These are phyloP conservation scores for Ctenochaetus hawaiiensis DNA, from an alignment of 2,797 vertebrate genomes.

Conservation along the genomic window DNA sequence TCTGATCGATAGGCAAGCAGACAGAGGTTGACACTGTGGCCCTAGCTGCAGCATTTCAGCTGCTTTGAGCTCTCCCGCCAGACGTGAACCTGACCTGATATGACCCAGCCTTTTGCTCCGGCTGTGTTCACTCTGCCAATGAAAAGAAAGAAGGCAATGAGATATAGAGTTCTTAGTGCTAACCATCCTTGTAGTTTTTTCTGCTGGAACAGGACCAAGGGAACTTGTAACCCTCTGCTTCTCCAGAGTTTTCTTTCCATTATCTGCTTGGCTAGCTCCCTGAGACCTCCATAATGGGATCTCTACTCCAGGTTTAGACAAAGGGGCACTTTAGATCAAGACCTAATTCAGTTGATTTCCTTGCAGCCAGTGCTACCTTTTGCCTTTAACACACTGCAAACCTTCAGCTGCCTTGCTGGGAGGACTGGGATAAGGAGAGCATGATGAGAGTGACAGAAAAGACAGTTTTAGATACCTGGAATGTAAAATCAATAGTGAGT, in stretches of 20 bases:
- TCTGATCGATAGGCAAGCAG: constrained; percentile 53
- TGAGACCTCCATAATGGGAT: constrained; percentile 80
- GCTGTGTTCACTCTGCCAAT: constrained; percentile 45
- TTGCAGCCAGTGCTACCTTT: constrained; percentile 48
- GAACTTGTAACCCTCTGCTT: constrained; percentile 73
- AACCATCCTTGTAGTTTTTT: constrained; percentile 56
- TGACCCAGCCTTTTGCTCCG: constrained; percentile 42
- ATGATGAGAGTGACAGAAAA: constrained; percentile 2
- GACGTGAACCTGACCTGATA: constrained; percentile 42
- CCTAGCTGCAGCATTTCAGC: constrained; percentile 18
- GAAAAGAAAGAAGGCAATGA: constrained; percentile 45
- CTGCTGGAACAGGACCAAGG: constrained; percentile 68
- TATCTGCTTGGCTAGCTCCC: constrained; percentile 80
- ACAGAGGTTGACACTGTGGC: constrained; percentile 39
- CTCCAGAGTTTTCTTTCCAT: constrained; percentile 78
- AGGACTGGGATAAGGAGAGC: constrained; percentile 13
- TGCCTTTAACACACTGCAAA: constrained; percentile 48
- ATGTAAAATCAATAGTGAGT: constrained; percentile 7
- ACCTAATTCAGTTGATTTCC: constrained; percentile 71
- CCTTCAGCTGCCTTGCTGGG: constrained; percentile 32
- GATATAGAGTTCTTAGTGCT: constrained; percentile 58
- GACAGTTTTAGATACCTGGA: constrained; percentile 12
- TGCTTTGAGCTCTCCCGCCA: constrained; percentile 30
- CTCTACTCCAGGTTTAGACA: constrained; percentile 73
- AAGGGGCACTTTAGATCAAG: constrained; percentile 62